These are phyloP conservation scores for Hermaeophaga mercurialis DNA, from an alignment of 2,888 invertebrate species.

Conservation along the genomic window DNA sequence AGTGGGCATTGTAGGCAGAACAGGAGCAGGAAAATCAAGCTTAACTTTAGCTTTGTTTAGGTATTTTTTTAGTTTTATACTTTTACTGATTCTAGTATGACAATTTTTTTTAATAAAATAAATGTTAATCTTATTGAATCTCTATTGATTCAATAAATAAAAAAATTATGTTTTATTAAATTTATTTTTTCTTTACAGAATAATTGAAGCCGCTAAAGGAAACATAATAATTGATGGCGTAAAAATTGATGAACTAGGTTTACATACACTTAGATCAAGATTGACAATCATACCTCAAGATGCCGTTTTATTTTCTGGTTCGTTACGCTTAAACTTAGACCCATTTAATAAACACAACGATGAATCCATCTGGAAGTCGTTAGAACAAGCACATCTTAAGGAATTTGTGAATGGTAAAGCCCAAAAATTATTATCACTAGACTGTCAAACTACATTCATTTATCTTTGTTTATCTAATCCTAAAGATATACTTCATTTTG, in stretches of 20 bases:
- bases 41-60: slow-evolving; percentile 84
- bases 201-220: slow-evolving; percentile 84
- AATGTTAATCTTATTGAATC: too few relatives aligned
- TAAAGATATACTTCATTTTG: too few relatives aligned
- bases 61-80: too few relatives aligned
- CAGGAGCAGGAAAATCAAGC: too few relatives aligned
- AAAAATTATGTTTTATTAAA: too few relatives aligned
- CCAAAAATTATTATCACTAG: not conserved
- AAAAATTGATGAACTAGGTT: slow-evolving; percentile 79
- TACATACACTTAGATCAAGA: slow-evolving; percentile 82
- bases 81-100: too few relatives aligned
- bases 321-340: slow-evolving; percentile 89
- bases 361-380: slow-evolving; percentile 83
- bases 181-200: too few relatives aligned
- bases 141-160: too few relatives aligned
- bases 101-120: too few relatives aligned
- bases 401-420: slow-evolving; percentile 74
- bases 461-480: too few relatives aligned
- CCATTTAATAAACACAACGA: slow-evolving; percentile 82
- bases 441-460: too few relatives aligned
- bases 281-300: slow-evolving; percentile 92
- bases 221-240: slow-evolving; percentile 83
- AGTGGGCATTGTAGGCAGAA: slow-evolving; percentile 90
- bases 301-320: slow-evolving; percentile 93
- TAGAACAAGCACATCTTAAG: slow-evolving; percentile 90